These are phyloP conservation scores for Rhimphoctona megacephalus DNA, from an alignment of 2,888 invertebrate species.

Conservation along the genomic window DNA sequence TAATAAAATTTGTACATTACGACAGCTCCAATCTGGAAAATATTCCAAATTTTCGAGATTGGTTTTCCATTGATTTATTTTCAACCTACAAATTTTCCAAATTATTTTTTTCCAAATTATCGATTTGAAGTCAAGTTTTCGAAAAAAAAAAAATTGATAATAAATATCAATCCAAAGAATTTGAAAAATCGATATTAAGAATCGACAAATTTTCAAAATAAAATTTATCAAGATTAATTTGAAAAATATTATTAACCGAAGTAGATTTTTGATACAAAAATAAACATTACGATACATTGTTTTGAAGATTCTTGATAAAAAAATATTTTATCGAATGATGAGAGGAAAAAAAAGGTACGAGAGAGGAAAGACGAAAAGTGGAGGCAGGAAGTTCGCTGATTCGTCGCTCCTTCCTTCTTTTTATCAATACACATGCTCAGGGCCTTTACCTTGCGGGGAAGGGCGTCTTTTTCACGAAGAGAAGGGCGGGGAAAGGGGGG, in stretches of 20 bases:
- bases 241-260: too few species aligned
- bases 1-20: too few species aligned
- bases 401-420: slow-evolving; percentile 40
- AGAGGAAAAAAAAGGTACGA: not conserved
- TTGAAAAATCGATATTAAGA: too few species aligned
- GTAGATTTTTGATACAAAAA: not conserved
- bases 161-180: too few species aligned
- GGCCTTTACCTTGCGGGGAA: slow-evolving; percentile 27
- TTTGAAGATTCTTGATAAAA: not conserved
- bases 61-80: too few species aligned
- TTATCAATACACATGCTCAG: slow-evolving; percentile 46
- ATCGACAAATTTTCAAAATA: too few species aligned
- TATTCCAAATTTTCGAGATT: too few species aligned
- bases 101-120: too few species aligned
- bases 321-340: not conserved
- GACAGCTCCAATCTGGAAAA: too few species aligned
- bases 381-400: slow-evolving; percentile 43
- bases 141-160: too few species aligned
- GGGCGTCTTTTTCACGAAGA: slow-evolving; percentile 45
- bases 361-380: not conserved
- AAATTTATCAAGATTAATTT: not conserved
- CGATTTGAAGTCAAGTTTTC: too few species aligned
- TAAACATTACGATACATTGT: not conserved
- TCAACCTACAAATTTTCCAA: too few species aligned
- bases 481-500: slow-evolving; percentile 46